Conservation (phyloP, 1,140 invertebrate species). For the Trichonephila inaurata region DNA sequence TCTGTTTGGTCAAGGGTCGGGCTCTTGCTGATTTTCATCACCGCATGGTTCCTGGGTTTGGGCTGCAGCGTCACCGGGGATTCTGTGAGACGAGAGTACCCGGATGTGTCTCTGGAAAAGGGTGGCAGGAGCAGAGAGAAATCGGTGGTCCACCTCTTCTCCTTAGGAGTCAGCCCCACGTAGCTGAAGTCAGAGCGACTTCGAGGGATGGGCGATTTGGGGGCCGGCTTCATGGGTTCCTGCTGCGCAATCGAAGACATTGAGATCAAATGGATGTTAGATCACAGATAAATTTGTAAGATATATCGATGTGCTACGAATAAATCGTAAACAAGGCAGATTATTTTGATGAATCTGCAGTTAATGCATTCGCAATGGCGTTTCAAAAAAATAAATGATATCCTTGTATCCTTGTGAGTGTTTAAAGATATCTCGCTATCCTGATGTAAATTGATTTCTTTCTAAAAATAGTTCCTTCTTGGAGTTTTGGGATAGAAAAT, state of each 20-base stretch:
- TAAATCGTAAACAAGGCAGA: too few relatives aligned
- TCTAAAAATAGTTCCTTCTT: background rate
- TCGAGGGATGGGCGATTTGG: conserved; percentile 56
- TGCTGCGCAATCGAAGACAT: conserved; percentile 57
- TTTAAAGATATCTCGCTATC: background rate
- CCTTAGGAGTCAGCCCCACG: conserved; percentile 55
- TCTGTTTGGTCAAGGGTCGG: background rate
- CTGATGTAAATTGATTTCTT: background rate
- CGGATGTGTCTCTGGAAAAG: conserved; percentile 38
- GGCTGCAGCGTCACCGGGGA: conserved; percentile 63
- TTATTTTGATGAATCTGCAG: background rate
- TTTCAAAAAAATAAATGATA: conserved; percentile 4
- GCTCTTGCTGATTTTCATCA: conserved; percentile 31
- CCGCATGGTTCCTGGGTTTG: conserved; percentile 19
- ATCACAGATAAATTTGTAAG: background rate
- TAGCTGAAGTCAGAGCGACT: conserved; percentile 67
- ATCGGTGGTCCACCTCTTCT: conserved; percentile 66
- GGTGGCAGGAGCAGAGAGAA: conserved; percentile 57
- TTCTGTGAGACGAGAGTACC: conserved; percentile 63
- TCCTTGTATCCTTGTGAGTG: background rate
- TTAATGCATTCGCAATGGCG: background rate
- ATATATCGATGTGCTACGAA: background rate
- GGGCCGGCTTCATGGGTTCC: conserved; percentile 41
- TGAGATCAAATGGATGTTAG: background rate
- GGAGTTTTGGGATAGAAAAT: background rate